phyloP scores from a whole-genome alignment of 30 jellyfish, hydroid and myxozoan species.

The Calvadosia cruxmelitensis region DNA sequence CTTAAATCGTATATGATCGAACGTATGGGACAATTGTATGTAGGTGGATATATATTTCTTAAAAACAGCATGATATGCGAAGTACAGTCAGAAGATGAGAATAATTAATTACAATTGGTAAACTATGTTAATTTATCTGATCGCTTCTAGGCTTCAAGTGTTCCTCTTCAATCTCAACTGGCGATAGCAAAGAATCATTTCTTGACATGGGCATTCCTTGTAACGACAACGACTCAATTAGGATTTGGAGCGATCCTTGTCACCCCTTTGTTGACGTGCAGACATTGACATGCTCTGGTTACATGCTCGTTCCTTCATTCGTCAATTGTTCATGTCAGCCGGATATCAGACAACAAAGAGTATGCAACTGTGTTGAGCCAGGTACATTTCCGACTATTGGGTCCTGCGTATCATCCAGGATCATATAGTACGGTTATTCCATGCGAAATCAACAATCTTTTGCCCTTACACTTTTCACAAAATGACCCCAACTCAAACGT shows the following conservation, averaged over 20 bases:
- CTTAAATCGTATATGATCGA: too few relatives aligned
- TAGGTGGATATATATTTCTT: too few relatives aligned
- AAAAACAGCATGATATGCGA: too few relatives aligned
- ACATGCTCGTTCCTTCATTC: background rate
- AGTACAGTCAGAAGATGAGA: too few relatives aligned
- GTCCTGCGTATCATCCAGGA: too few relatives aligned
- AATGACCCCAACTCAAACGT: too few relatives aligned
- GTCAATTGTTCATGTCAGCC: background rate
- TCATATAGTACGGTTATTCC: too few relatives aligned
- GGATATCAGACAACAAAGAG: background rate
- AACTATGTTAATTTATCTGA: background rate
- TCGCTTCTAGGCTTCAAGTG: background rate
- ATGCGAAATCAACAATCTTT: too few relatives aligned
- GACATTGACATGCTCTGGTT: background rate
- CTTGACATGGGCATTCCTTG: background rate
- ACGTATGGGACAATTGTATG: too few relatives aligned
- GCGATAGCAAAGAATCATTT: background rate
- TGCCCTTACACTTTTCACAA: too few relatives aligned
- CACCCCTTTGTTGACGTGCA: background rate
- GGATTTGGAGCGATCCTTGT: background rate
- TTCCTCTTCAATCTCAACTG: background rate
- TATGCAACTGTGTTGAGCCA: background rate
- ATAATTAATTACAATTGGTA: too few relatives aligned
- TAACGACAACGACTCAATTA: background rate
- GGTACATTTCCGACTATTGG: too few relatives aligned